These are phyloP conservation scores for Vulpes vulpes DNA, from an alignment of 2,113 vertebrate genomes.

Conservation along the genomic window DNA sequence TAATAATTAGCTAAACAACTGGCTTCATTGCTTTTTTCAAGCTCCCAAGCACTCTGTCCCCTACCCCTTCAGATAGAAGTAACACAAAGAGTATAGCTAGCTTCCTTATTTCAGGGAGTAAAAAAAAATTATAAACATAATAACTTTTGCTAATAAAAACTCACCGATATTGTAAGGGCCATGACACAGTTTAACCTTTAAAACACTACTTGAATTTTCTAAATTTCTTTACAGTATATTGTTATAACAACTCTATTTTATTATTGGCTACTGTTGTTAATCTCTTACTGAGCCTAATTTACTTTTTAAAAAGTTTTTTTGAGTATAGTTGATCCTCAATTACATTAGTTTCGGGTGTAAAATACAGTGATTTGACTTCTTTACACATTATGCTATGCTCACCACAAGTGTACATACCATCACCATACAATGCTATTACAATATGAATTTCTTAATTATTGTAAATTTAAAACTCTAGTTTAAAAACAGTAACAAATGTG, in stretches of 20 bases:
- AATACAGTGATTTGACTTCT: not conserved
- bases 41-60: not conserved
- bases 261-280: not conserved
- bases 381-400: not conserved
- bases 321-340: not conserved
- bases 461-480: conserved; percentile 33
- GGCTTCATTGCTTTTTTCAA: conserved; percentile 15
- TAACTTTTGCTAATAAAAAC: conserved; percentile 38
- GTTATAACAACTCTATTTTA: not conserved
- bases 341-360: not conserved
- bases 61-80: not conserved
- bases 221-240: conserved; percentile 17
- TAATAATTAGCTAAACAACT: not conserved
- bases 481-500: conserved; percentile 17
- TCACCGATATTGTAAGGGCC: not conserved
- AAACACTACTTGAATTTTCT: conserved; percentile 30
- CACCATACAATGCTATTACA: not conserved
- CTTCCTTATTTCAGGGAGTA: not conserved
- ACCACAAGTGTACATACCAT: not conserved
- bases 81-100: conserved; percentile 1
- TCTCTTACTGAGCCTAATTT: not conserved
- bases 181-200: conserved; percentile 28
- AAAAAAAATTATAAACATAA: conserved; percentile 54
- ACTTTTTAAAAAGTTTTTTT: not conserved
- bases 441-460: conserved; percentile 14